phyloP scores from a whole-genome alignment of 2,113 vertebrate species.

The Urocynchramus pylzowi region DNA sequence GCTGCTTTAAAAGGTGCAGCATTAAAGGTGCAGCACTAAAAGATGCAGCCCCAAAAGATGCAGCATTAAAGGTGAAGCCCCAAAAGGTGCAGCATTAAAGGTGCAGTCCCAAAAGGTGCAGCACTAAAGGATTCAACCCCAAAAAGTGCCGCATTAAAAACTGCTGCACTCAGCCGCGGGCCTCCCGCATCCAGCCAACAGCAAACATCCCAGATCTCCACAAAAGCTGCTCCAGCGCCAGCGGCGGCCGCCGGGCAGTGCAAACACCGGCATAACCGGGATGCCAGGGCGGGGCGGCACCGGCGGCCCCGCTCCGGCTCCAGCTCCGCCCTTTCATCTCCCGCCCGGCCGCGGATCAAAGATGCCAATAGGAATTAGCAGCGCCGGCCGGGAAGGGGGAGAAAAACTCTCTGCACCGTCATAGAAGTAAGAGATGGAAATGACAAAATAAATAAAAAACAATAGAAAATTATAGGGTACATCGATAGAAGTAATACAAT shows the following conservation, averaged over 20 bases:
- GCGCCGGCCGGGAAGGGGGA: neutral
- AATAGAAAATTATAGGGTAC: fast-evolving
- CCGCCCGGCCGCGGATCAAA: constrained; percentile 29
- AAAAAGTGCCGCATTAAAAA: neutral
- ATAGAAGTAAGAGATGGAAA: neutral
- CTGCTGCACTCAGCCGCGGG: fast-evolving
- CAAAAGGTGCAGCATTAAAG: too few relatives aligned
- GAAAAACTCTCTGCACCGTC: fast-evolving
- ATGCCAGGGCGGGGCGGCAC: neutral
- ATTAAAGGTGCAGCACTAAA: neutral
- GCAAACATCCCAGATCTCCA: neutral
- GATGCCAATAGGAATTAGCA: constrained; percentile 52
- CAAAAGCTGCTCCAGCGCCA: neutral
- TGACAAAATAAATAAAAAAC: fast-evolving
- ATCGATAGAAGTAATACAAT: fast-evolving
- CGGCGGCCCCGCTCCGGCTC: neutral
- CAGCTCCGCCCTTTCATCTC: constrained; percentile 42
- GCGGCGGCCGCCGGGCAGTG: neutral
- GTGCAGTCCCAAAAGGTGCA: neutral
- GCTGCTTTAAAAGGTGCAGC: neutral
- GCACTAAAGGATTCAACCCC: neutral
- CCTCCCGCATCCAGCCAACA: neutral
- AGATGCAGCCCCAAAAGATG: neutral
- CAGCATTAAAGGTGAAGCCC: neutral
- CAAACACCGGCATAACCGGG: neutral